Base-by-base conservation (phyloP, 2,888 invertebrate genomes). In the Drosophila subquinaria region DNA sequence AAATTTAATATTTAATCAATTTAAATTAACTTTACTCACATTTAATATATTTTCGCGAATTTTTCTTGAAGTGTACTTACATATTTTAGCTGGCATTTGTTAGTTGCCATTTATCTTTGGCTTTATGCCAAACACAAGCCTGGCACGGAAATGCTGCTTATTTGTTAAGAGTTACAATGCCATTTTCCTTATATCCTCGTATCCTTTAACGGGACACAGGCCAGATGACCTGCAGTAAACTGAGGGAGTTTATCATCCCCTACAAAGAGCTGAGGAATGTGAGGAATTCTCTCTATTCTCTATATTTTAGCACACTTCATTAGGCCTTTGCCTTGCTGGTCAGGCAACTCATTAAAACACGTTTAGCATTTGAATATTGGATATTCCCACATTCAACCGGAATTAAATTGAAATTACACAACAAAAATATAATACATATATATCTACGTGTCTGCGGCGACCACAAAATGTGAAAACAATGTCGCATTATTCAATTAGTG, bases 21-120 rank as follows among this genome's bases (percentile, higher is more conserved):
- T 35, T 33, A 33, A 33, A 27, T 27, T 27, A 5, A 27, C 27
- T 27, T 5, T 10, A 3, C 3, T 35, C 4, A 35, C 11, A 35
- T 4, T 35, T 11, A 35, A 11, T 27, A 5, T 6, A 27, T 27
- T 27, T 27, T 27, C 27, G 6, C 2, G 5, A 8, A 30, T 30
- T 38, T 38, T 38, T n/a, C 38, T 38, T 6, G 1, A n/a, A 5
- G 38, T 38, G 38, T 38, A 76, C 67, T 61, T 64, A 65, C 73
- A 69, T 81, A 56, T 78, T 81, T 71, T 60, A 76, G 80, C 76
- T 84, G 84, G 84, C 84, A 81, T 81, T 89, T 82, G 85, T 59
- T 73, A 89, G 77, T 89, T 64, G 74, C 80, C 85, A 88, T 86
- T 86, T 86, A 84, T 89, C 85, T 81, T 79, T 89, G 89, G 85